Evolutionary conservation across 2,888 invertebrate genomes (phyloP).

Genomic region (Fragum whitleyi): DNA sequence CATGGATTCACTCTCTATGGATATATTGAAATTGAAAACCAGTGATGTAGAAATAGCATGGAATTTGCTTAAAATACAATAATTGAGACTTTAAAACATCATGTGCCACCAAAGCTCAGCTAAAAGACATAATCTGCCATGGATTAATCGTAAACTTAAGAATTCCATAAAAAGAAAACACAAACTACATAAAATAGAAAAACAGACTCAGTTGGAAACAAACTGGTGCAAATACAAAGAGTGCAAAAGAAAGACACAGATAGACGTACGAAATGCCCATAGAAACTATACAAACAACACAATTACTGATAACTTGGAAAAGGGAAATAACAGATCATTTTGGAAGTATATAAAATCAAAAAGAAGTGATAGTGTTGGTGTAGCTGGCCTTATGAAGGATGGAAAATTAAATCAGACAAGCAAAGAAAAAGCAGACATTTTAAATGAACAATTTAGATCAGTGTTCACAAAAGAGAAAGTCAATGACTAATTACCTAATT

Average conservation of each 20-base stretch:
- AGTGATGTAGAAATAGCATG: conserved; percentile 3
- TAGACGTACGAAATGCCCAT: no score
- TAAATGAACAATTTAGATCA: conserved; percentile 28
- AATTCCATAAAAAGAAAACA: no score
- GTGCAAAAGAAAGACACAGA: no score
- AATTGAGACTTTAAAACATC: not conserved
- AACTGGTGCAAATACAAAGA: not conserved
- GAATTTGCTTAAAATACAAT: not conserved
- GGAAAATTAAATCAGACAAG: not conserved
- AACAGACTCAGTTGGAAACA: not conserved
- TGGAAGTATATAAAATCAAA: conserved; percentile 35
- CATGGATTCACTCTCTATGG: not conserved
- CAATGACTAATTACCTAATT: not conserved
- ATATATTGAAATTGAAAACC: not conserved
- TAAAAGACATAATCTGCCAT: no score
- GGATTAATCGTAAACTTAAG: no score
- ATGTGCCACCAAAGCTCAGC: conserved; percentile 38
- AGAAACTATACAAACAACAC: no score
- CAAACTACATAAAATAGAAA: conserved; percentile 6
- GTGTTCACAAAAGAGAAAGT: conserved; percentile 10
- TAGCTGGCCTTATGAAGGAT: not conserved
- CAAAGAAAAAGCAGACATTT: conserved; percentile 15
- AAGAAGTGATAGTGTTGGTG: not conserved
- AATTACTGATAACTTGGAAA: no score
- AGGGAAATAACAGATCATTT: not conserved